A percentile compares a stretch with the other conserved stretches of the same genome.
These are phyloP conservation scores for Amazona guildingii DNA, from an alignment of 2,113 vertebrate species.

Conservation along the genomic window DNA sequence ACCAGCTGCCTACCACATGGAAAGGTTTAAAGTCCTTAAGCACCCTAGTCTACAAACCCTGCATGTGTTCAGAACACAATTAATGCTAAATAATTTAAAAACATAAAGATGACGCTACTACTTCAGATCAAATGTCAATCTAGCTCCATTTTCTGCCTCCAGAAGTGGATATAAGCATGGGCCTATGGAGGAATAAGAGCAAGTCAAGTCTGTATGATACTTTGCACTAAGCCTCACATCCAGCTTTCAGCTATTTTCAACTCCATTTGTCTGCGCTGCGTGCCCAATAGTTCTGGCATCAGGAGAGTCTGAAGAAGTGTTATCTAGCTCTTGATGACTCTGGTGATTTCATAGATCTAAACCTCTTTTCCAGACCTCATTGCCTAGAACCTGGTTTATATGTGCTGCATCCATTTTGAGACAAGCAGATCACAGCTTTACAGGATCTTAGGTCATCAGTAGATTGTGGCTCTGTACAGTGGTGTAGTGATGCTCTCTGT, in stretches of 20 bases:
- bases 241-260: neutral
- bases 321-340: neutral
- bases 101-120: neutral
- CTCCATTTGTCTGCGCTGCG: neutral
- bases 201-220: neutral
- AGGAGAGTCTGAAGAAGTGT: neutral
- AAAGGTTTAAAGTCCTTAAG: neutral
- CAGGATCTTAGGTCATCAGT: neutral
- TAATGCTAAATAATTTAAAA: neutral
- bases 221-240: neutral
- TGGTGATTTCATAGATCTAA: neutral
- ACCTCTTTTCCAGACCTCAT: neutral
- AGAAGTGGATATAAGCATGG: neutral
- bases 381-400: neutral
- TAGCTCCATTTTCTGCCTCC: neutral
- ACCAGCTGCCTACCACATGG: neutral
- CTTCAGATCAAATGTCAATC: neutral
- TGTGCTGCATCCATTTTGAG: neutral
- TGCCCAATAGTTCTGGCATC: neutral
- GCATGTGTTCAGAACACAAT: neutral
- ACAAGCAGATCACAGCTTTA: neutral
- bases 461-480: neutral
- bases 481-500: accelerated
- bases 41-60: neutral
- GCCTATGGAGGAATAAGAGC: neutral